These are phyloP conservation scores for Lepidochrysops patricia DNA, from an alignment of 2,888 invertebrate genomes.

Conservation along the genomic window DNA sequence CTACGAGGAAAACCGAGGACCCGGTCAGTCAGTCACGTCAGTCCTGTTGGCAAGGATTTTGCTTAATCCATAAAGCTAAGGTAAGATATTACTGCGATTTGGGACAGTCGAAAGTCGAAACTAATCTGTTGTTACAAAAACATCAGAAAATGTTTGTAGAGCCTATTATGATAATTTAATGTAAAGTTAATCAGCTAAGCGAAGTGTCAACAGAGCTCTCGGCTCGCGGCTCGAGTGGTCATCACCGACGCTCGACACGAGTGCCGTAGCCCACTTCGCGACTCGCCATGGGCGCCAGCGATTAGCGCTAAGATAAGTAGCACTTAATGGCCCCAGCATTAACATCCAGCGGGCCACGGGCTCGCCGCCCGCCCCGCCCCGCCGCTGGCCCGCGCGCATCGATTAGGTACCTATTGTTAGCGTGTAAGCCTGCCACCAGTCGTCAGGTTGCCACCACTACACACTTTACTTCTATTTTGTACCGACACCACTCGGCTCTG, in stretches of 20 bases:
- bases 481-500: neutral
- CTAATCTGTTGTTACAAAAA: neutral
- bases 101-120: neutral
- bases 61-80: too few relatives aligned
- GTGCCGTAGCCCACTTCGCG: neutral
- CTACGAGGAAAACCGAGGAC: too few relatives aligned
- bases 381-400: neutral
- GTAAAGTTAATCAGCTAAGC: neutral
- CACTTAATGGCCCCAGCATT: neutral
- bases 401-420: constrained; percentile 1
- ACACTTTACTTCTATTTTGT: neutral
- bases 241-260: neutral
- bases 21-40: too few relatives aligned
- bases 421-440: neutral
- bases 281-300: neutral
- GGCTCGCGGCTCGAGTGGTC: neutral
- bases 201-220: neutral
- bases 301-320: neutral
- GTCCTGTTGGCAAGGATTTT: too few relatives aligned
- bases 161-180: neutral
- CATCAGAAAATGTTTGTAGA: neutral
- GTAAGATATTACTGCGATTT: too few relatives aligned
- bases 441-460: neutral
- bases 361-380: neutral
- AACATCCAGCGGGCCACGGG: neutral